A percentile compares a stretch with the other conserved stretches of the same genome.
Evolutionary conservation across 2,797 vertebrate genomes (phyloP).

Genomic region (Emydoidea blandingii): DNA sequence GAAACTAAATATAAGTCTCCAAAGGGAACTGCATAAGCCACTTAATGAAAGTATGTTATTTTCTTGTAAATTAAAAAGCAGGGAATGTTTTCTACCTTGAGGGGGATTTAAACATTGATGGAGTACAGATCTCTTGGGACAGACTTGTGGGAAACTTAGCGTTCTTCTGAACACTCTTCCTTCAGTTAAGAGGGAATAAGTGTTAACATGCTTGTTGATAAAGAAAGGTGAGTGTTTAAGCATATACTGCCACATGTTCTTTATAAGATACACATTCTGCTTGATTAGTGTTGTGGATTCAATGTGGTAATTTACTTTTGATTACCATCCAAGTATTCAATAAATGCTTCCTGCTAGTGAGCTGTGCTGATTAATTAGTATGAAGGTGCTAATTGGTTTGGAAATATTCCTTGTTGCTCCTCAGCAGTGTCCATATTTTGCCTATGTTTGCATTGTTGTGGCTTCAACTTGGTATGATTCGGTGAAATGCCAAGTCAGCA

Average conservation of each 20-base stretch:
- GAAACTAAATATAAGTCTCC: neutral
- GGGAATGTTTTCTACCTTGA: neutral
- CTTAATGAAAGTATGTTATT: neutral
- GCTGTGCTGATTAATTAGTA: conserved; percentile 47
- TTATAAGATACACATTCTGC: neutral
- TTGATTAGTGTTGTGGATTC: neutral
- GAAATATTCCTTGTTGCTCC: conserved; percentile 49
- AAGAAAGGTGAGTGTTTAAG: neutral
- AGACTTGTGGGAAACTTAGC: neutral
- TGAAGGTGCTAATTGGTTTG: conserved; percentile 58
- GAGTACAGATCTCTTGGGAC: neutral
- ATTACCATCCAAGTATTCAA: neutral
- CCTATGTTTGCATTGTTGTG: conserved; percentile 50
- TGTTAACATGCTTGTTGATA: neutral
- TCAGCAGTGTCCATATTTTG: conserved; percentile 50
- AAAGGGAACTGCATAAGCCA: neutral
- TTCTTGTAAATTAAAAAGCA: neutral
- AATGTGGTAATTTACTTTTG: neutral
- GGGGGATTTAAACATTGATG: neutral
- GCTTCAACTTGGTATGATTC: conserved; percentile 45
- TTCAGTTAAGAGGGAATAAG: no score
- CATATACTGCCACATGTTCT: neutral
- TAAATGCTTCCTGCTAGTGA: conserved; percentile 50
- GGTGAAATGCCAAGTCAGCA: conserved; percentile 55
- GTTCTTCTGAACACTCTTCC: neutral